These are phyloP conservation scores for Drosophila novamexicana DNA, from an alignment of 1,140 invertebrate species.

Conservation along the genomic window DNA sequence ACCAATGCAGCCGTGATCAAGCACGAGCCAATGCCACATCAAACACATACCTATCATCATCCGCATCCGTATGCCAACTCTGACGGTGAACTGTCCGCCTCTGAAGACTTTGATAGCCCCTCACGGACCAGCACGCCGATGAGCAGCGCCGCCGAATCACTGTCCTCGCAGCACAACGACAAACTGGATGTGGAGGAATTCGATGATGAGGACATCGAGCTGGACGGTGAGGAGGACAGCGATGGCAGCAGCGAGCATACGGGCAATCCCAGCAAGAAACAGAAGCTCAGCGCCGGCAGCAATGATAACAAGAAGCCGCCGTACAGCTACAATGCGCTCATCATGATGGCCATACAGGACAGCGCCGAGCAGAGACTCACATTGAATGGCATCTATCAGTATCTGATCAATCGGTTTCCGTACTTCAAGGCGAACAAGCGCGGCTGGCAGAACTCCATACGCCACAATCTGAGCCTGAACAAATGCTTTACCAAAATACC, in stretches of 20 bases:
- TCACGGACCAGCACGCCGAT: constrained; percentile 79
- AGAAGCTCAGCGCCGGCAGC: constrained; percentile 69
- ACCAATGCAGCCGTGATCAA: constrained; percentile 46
- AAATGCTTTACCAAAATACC: constrained; percentile 99
- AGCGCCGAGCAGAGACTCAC: constrained; percentile 97
- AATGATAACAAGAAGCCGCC: constrained; percentile 94
- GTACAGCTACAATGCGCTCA: constrained; percentile 99
- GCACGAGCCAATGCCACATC: constrained; percentile 51
- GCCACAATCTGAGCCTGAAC: constrained; percentile 98
- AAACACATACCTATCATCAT: constrained; percentile 51
- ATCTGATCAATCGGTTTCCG: constrained; percentile 99
- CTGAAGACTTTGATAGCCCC: constrained; percentile 77
- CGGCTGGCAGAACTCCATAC: constrained; percentile 99
- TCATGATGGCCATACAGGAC: constrained; percentile 99
- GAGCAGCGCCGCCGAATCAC: constrained; percentile 75
- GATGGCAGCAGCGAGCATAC: constrained; percentile 61
- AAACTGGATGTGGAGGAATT: constrained; percentile 77
- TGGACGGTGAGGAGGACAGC: constrained; percentile 63
- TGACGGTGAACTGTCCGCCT: constrained; percentile 71
- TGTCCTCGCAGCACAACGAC: constrained; percentile 67
- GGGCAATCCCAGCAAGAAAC: constrained; percentile 74
- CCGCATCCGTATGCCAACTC: constrained; percentile 75
- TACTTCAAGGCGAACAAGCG: constrained; percentile 99
- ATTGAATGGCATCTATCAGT: constrained; percentile 99
- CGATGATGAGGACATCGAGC: constrained; percentile 68